A percentile compares a stretch with the other conserved stretches of the same genome.
Evolutionary conservation across 2,888 invertebrate genomes (phyloP).

Genomic region (Aphidoletes aphidimyza): DNA sequence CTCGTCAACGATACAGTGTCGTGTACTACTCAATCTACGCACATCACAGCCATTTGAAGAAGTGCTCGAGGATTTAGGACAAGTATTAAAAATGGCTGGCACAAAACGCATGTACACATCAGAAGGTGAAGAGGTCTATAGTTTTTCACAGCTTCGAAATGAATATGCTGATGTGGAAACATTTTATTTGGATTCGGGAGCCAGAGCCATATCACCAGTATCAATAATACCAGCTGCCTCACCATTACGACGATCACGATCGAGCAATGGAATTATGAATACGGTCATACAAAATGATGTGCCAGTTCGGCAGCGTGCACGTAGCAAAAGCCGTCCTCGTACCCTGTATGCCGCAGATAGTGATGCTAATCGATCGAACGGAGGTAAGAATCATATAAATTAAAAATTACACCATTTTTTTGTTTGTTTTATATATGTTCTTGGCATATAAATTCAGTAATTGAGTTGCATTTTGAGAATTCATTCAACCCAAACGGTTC

Average conservation of each 20-base stretch:
- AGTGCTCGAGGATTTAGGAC: constrained; percentile 90
- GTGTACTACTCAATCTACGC: constrained; percentile 88
- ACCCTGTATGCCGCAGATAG: constrained; percentile 85
- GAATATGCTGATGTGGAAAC: constrained; percentile 93
- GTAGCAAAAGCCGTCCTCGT: constrained; percentile 87
- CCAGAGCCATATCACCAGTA: constrained; percentile 63
- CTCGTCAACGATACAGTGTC: constrained; percentile 72
- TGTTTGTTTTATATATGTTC: no score
- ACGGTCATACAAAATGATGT: constrained; percentile 66
- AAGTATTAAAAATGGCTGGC: constrained; percentile 90
- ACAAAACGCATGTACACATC: constrained; percentile 93
- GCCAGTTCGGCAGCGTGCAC: constrained; percentile 72
- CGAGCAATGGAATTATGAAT: constrained; percentile 67
- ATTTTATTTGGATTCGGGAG: constrained; percentile 80
- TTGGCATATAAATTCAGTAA: background rate
- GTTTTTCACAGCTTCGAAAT: constrained; percentile 92
- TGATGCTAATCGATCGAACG: constrained; percentile 82
- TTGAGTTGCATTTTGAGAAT: background rate
- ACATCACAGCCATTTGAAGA: constrained; percentile 95
- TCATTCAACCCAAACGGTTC: background rate
- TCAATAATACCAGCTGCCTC: constrained; percentile 70
- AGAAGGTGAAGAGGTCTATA: constrained; percentile 90
- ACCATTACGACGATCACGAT: constrained; percentile 73
- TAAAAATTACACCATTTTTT: no score
- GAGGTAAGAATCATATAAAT: no score